Evolutionary conservation across 2,113 vertebrate species (phyloP).

Genomic region (Globicephala melas): DNA sequence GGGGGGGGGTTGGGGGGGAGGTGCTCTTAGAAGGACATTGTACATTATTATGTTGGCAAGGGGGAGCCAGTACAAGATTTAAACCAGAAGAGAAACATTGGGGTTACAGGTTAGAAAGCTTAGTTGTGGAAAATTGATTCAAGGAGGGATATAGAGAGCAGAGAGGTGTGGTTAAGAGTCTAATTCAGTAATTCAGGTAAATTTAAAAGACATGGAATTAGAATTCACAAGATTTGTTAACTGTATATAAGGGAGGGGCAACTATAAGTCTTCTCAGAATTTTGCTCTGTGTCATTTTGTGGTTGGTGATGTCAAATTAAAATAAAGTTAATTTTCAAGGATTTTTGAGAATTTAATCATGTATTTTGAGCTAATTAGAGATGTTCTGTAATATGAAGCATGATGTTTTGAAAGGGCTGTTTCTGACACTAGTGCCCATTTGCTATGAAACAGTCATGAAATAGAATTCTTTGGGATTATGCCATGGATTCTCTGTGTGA

Average conservation of each 20-base stretch:
- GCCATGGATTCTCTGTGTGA: background rate
- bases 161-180: background rate
- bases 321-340: background rate
- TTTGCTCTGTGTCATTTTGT: background rate
- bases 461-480: conserved; percentile 1
- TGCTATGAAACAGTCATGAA: background rate
- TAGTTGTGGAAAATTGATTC: background rate
- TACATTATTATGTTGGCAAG: background rate
- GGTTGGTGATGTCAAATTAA: background rate
- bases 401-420: conserved; percentile 13
- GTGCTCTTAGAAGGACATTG: background rate
- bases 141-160: background rate
- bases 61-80: background rate
- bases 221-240: background rate
- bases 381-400: background rate
- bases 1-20: background rate
- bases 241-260: background rate
- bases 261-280: background rate
- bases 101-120: background rate
- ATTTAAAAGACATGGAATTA: background rate
- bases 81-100: background rate
- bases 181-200: background rate
- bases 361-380: background rate
- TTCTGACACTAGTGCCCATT: background rate
- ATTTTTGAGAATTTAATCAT: conserved; percentile 36